Evolutionary conservation across 2,888 invertebrate species (phyloP).

Genomic region (Clusia tigrina): DNA sequence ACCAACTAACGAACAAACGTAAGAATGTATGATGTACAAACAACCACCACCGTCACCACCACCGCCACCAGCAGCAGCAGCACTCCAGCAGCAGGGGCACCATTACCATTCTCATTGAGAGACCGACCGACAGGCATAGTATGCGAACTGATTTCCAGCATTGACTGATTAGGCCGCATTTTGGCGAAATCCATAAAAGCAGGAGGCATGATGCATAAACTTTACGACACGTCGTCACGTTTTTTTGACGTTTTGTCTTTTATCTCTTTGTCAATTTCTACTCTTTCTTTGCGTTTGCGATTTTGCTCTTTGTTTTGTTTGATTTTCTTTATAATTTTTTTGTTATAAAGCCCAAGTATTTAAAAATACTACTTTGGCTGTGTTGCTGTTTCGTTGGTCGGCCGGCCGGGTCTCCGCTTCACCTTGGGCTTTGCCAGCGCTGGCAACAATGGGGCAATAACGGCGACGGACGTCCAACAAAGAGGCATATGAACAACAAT

Average conservation of each 20-base stretch:
- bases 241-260: slow-evolving; percentile 57
- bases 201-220: slow-evolving; percentile 29
- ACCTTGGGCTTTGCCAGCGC: slow-evolving; percentile 25
- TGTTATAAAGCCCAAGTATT: no score
- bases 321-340: slow-evolving; percentile 15
- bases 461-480: slow-evolving; percentile 33
- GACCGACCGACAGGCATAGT: no score
- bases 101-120: no score
- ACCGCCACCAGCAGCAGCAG: no score
- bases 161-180: slow-evolving; percentile 48
- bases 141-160: slow-evolving; percentile 42
- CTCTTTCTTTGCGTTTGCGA: slow-evolving; percentile 32
- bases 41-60: no score
- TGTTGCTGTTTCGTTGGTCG: no score
- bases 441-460: slow-evolving; percentile 32
- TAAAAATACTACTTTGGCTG: no score
- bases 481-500: slow-evolving; percentile 51
- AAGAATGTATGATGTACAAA: no score
- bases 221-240: slow-evolving; percentile 61
- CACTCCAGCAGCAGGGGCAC: no score
- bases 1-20: no score
- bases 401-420: no score
- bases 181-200: background rate
- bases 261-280: slow-evolving; percentile 29
- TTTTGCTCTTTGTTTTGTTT: slow-evolving; percentile 16